phyloP scores from a whole-genome alignment of 2,797 vertebrate genomes.

The Hippopotamyrus pictus region DNA sequence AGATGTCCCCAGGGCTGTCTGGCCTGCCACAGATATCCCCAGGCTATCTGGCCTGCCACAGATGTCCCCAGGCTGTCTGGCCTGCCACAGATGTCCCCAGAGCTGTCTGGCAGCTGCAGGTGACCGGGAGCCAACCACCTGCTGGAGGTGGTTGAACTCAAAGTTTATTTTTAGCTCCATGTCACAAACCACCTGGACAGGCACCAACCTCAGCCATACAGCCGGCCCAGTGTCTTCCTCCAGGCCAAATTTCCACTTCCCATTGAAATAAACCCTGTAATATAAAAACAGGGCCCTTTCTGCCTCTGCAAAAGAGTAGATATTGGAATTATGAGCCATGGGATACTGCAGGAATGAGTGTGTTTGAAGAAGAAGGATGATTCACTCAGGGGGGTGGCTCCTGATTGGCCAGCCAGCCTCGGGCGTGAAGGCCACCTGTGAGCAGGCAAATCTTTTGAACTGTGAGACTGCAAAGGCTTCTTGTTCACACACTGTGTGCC shows the following conservation, averaged over 20 bases:
- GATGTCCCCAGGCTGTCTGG: no score
- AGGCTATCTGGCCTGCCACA: neutral
- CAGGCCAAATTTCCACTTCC: neutral
- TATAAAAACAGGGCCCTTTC: neutral
- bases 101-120: neutral
- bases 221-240: neutral
- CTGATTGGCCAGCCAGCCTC: neutral
- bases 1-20: neutral
- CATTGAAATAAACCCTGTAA: neutral
- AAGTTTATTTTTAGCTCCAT: neutral
- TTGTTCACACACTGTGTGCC: constrained; percentile 24
- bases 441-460: constrained; percentile 31
- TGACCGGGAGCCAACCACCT: neutral
- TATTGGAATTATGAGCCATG: neutral
- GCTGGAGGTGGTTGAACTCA: neutral
- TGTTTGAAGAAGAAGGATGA: neutral
- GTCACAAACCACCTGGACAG: neutral
- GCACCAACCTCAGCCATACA: neutral
- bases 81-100: neutral
- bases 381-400: neutral
- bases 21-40: no score
- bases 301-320: neutral
- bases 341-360: neutral
- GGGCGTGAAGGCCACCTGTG: constrained; percentile 15
- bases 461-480: constrained; percentile 27